A percentile compares a stretch with the other conserved stretches of the same genome.
phyloP scores from a whole-genome alignment of 2,113 vertebrate genomes.

The Pluvialis apricaria region DNA sequence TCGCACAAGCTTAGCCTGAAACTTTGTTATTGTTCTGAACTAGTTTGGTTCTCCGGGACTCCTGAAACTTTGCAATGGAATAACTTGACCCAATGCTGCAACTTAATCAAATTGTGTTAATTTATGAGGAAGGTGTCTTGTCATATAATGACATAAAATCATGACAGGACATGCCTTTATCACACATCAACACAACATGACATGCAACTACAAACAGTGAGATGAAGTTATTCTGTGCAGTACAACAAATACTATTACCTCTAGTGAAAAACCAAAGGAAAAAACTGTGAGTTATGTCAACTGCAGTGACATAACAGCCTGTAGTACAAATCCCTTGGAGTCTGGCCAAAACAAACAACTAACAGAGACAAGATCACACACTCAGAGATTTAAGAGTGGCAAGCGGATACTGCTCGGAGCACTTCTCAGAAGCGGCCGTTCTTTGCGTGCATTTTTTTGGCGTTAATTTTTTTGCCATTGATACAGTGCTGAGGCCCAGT shows the following conservation, averaged over 20 bases:
- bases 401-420: neutral
- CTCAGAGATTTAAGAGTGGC: slow-evolving; percentile 1
- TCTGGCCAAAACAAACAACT: slow-evolving; percentile 40
- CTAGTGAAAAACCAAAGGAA: slow-evolving; percentile 15
- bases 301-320: slow-evolving; percentile 46
- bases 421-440: neutral
- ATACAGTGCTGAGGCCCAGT: neutral
- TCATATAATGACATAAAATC: slow-evolving; percentile 16
- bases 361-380: slow-evolving; percentile 32
- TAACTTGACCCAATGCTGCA: neutral
- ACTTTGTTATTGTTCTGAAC: neutral
- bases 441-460: slow-evolving; percentile 6
- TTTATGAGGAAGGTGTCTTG: slow-evolving; percentile 33
- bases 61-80: neutral
- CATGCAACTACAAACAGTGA: neutral
- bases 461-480: slow-evolving; percentile 30
- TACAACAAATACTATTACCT: neutral
- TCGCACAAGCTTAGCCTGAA: neutral
- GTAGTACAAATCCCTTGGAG: slow-evolving; percentile 21
- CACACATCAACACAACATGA: slow-evolving; percentile 21
- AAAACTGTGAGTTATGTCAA: slow-evolving; percentile 38
- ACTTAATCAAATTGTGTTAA: slow-evolving; percentile 1
- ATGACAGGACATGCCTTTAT: slow-evolving; percentile 11
- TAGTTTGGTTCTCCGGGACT: neutral
- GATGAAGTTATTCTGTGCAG: neutral